Evolutionary conservation across 2,113 vertebrate genomes (phyloP).

Genomic region (Coptodon rendalli): DNA sequence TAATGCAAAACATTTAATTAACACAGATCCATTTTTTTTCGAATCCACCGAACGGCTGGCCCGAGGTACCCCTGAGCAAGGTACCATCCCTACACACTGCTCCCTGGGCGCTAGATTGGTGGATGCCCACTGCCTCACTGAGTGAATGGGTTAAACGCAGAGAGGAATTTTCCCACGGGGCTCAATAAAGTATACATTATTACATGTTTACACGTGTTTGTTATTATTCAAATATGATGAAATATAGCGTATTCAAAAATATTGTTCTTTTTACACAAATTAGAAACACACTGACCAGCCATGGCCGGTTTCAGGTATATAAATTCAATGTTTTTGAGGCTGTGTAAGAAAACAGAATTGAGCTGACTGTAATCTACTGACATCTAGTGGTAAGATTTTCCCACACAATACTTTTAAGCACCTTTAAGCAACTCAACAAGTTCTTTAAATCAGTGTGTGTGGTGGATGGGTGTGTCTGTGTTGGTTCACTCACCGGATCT

Average conservation of each 20-base stretch:
- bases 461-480: not conserved
- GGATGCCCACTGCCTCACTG: not conserved
- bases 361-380: not conserved
- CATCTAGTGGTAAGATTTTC: not conserved
- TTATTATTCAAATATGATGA: not conserved
- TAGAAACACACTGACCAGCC: not conserved
- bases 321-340: not conserved
- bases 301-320: not conserved
- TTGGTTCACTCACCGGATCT: not conserved
- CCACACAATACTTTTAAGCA: not conserved
- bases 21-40: accelerated
- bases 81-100: not conserved
- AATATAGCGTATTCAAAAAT: not conserved
- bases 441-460: not conserved
- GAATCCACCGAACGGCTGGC: accelerated
- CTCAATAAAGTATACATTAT: not conserved
- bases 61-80: not conserved
- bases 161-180: accelerated
- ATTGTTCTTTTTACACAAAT: not conserved
- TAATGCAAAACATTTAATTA: not conserved
- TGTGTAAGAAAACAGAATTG: not conserved
- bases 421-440: not conserved
- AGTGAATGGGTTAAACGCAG: not conserved
- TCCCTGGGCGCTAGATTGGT: accelerated
- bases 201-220: not conserved